These are phyloP conservation scores for Myrmecophaga tridactyla DNA, from an alignment of 2,113 vertebrate genomes.

Conservation along the genomic window DNA sequence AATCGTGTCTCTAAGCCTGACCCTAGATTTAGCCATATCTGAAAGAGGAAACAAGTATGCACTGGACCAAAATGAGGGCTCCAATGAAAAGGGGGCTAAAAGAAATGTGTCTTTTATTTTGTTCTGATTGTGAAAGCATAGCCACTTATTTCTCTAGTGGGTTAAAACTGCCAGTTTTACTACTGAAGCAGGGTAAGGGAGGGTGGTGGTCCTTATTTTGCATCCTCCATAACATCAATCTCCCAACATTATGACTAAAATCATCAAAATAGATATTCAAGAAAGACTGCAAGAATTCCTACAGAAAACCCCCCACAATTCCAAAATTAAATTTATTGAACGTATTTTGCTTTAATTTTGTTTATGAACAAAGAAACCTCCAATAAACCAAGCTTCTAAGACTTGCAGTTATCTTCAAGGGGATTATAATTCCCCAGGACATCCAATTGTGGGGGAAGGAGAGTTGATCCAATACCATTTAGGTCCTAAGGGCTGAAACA, in stretches of 20 bases:
- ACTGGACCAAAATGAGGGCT: not conserved
- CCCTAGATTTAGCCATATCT: not conserved
- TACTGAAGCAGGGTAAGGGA: not conserved
- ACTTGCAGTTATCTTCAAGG: not conserved
- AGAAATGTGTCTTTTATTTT: not conserved
- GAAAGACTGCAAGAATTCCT: not conserved
- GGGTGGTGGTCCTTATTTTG: not conserved
- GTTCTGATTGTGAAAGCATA: not conserved
- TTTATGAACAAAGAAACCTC: not conserved
- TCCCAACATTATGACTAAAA: not conserved
- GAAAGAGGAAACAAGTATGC: not conserved
- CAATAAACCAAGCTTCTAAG: not conserved
- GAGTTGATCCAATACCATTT: not conserved
- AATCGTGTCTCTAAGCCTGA: not conserved
- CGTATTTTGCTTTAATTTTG: not conserved
- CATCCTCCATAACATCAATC: not conserved
- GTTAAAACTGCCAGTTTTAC: not conserved
- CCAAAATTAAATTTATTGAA: not conserved
- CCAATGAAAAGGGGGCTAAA: not conserved
- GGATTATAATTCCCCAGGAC: not conserved
- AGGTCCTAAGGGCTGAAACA: not conserved
- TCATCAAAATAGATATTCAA: not conserved
- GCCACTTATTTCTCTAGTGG: not conserved
- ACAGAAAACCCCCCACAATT: not conserved
- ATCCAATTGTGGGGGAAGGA: not conserved